A percentile compares a stretch with the other conserved stretches of the same genome.
These are phyloP conservation scores for Apodemia hepburni DNA, from an alignment of 2,888 invertebrate species.

Conservation along the genomic window DNA sequence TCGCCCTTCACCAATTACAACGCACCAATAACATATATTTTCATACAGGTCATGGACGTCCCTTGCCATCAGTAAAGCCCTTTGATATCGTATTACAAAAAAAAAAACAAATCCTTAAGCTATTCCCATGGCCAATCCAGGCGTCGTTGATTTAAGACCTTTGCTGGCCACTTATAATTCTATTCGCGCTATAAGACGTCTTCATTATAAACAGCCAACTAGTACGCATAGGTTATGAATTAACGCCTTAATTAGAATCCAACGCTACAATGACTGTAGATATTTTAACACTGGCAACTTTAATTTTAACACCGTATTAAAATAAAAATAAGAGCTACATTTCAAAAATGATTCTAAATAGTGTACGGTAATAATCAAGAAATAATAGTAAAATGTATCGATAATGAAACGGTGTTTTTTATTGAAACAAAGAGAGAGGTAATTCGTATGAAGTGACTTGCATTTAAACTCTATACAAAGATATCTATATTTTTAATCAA, in stretches of 20 bases:
- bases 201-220: conserved; percentile 20
- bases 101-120: background rate
- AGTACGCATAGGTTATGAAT: conserved; percentile 31
- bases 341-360: conserved; percentile 4
- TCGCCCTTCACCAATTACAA: too few relatives aligned
- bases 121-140: background rate
- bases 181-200: conserved; percentile 18
- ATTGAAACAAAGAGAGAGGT: conserved; percentile 68
- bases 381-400: conserved; percentile 52
- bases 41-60: too few relatives aligned
- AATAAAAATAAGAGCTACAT: background rate
- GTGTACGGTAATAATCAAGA: conserved; percentile 31
- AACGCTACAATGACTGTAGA: conserved; percentile 39
- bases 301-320: conserved; percentile 13
- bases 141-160: conserved; percentile 7
- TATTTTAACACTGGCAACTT: conserved; percentile 30
- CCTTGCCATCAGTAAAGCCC: too few relatives aligned
- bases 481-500: conserved; percentile 53
- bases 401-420: conserved; percentile 67
- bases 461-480: conserved; percentile 59
- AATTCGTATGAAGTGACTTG: conserved; percentile 79
- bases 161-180: conserved; percentile 4
- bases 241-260: conserved; percentile 62
- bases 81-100: too few relatives aligned
- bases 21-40: too few relatives aligned